These are phyloP conservation scores for Pantherophis vulpinus DNA, from an alignment of 2,797 vertebrate genomes.

Conservation along the genomic window DNA sequence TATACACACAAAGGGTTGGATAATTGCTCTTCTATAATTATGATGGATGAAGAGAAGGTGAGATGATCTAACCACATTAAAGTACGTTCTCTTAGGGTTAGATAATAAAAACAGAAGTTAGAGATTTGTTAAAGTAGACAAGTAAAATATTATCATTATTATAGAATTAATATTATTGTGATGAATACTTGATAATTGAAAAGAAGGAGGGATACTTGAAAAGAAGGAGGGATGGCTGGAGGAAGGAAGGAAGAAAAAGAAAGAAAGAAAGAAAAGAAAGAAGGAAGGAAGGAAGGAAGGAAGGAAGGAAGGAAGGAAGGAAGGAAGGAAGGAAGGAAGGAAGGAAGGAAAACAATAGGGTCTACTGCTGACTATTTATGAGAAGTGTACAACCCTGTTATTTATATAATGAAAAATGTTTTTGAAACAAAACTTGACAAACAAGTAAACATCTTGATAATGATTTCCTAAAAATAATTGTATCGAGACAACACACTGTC, in stretches of 20 bases:
- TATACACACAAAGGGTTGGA: constrained; percentile 66
- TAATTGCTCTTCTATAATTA: constrained; percentile 63
- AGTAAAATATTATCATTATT: too few relatives aligned
- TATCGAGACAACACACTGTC: too few relatives aligned
- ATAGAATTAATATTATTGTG: too few relatives aligned
- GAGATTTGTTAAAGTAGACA: too few relatives aligned
- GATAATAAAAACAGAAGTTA: too few relatives aligned
- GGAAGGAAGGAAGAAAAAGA: neutral
- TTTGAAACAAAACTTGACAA: neutral
- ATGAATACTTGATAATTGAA: neutral
- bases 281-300: neutral
- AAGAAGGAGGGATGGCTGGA: neutral
- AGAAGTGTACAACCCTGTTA: neutral
- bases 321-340: neutral
- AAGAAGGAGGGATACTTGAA: fast-evolving
- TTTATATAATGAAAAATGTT: neutral
- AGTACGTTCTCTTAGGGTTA: neutral
- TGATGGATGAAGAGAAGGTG: constrained; percentile 47
- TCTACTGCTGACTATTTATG: neutral
- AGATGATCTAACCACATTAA: neutral
- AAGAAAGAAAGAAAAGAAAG: too few relatives aligned
- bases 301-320: too few relatives aligned
- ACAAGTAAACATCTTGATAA: too few relatives aligned
- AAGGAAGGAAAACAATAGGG: neutral
- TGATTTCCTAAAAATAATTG: too few relatives aligned